Evolutionary conservation across 2,888 invertebrate species (phyloP), one percentile per base, ranked within the genome.

Genomic region (Thera obeliscata): DNA sequence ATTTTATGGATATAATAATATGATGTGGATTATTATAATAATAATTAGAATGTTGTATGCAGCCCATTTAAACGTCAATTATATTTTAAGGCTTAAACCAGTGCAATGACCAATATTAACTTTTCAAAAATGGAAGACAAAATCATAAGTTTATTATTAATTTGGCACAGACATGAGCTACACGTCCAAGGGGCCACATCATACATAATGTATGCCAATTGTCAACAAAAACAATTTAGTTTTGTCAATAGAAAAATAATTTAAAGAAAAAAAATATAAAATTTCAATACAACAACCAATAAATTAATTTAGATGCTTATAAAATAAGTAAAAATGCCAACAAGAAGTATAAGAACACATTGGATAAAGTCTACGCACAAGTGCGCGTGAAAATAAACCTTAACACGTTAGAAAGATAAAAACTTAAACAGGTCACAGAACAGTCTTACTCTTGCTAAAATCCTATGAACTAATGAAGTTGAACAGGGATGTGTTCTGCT

Each of bases 361-460:
- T 84, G 89, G 78, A 88, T 88, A 90, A 88, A 88, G 90, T 87
- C 80, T 76, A 69, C 74, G 78, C 81, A 49, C 67, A 72, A 66
- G 77, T 73, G 82, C 77, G 77, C 76, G 79, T 80, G 84, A 81
- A 85, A 78, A 79, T 77, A 81, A 81, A 78, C 82, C 88, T 86
- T 88, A 90, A 90, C 90, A 86, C 83, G 85, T 87, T 88, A 89
- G 89, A 90, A 87, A 90, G 89, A 90, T 90, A 90, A 89, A 91
- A 91, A 91, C 89, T 86, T 88, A 91, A 93, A 94, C 94, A 94
- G 94, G 94, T 94, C 94, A 94, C 94, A 91, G 92, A 92, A 94
- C 94, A 94, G 94, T 94, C 94, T 94, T 94, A 94, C 87, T 80
- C 91, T 91, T 92, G 91, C 93, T 93, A 93, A 91, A 87, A 84